Evolutionary conservation across 2,888 invertebrate species (phyloP).

Genomic region (Epistrophe eligans): DNA sequence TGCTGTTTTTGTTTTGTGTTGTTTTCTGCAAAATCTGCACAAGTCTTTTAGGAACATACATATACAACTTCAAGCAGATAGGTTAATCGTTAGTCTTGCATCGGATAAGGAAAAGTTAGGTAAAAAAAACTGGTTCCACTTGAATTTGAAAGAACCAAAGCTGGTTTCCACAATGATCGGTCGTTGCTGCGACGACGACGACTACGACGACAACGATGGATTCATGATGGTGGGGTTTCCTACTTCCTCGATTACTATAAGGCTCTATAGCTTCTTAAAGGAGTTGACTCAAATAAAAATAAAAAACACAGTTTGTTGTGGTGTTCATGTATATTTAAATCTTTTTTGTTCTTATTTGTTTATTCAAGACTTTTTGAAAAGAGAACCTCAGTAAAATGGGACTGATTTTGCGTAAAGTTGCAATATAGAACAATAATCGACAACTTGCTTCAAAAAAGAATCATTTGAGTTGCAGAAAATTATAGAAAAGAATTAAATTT

Average conservation of each 20-base stretch:
- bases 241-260: conserved; percentile 12
- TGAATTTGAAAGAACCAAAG: conserved; percentile 60
- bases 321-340: background rate
- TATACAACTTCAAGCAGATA: conserved; percentile 46
- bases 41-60: conserved; percentile 24
- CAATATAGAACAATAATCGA: background rate
- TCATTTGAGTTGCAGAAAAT: no score
- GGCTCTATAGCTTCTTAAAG: background rate
- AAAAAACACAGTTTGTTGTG: background rate
- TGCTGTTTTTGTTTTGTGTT: conserved; percentile 45
- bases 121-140: conserved; percentile 68
- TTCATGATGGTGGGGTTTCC: conserved; percentile 35
- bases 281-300: background rate
- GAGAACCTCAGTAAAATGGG: background rate
- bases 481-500: no score
- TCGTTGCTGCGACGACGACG: no score
- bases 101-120: conserved; percentile 75
- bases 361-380: background rate
- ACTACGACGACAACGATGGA: background rate
- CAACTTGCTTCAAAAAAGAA: no score
- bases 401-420: background rate
- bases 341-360: conserved; percentile 9
- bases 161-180: conserved; percentile 36
- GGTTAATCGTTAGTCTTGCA: conserved; percentile 70
- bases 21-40: conserved; percentile 63